Conservation (phyloP, 2,113 vertebrate species). For the Otocyon megalotis region DNA sequence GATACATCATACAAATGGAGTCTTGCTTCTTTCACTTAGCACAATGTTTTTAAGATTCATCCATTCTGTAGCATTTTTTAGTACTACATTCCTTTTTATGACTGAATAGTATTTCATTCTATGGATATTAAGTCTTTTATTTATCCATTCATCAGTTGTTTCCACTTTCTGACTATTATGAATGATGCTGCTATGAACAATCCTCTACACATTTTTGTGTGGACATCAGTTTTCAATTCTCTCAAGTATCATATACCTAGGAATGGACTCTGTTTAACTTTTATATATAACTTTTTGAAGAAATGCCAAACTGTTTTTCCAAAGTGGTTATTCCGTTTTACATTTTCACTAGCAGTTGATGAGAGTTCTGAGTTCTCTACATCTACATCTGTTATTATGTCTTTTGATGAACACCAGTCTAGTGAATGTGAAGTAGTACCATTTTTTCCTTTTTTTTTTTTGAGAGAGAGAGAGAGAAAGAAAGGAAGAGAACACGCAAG, state of each 20-base stretch:
- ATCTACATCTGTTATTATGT: slow-evolving; percentile 1
- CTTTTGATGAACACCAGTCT: background rate
- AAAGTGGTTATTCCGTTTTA: background rate
- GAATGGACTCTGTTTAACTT: background rate
- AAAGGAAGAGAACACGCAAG: background rate
- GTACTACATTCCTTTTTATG: background rate
- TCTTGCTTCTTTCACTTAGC: slow-evolving; percentile 37
- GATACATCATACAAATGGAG: background rate
- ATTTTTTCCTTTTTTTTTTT: background rate
- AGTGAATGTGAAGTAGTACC: background rate
- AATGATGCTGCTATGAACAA: background rate
- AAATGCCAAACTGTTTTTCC: background rate
- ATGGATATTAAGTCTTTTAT: background rate
- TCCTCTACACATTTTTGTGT: background rate
- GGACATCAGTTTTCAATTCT: slow-evolving; percentile 14
- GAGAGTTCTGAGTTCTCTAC: background rate
- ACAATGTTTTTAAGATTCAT: background rate
- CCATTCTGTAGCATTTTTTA: background rate
- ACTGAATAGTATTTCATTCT: background rate
- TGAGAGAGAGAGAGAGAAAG: background rate
- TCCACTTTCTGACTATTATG: background rate
- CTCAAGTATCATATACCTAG: background rate
- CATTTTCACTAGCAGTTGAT: background rate
- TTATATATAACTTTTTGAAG: slow-evolving; percentile 13
- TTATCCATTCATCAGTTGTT: background rate